Conservation (phyloP, 2,888 invertebrate genomes). For the Tipula confusa region DNA sequence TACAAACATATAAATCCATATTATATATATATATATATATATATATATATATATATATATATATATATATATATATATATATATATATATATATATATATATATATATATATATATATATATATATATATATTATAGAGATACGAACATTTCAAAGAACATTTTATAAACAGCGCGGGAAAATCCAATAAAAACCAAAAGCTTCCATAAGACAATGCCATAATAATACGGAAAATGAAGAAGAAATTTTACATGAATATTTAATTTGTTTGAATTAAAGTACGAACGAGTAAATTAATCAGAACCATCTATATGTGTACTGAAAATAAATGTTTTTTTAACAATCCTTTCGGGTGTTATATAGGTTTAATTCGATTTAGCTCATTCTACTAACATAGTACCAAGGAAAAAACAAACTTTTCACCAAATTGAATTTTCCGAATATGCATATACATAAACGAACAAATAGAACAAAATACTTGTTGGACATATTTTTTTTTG, state of each 20-base stretch:
- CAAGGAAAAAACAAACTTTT: not conserved
- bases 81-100: too few species aligned
- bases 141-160: not conserved
- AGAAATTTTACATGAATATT: not conserved
- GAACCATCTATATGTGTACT: not conserved
- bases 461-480: not conserved
- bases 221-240: not conserved
- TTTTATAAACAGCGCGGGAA: not conserved
- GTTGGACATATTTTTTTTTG: not conserved
- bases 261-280: not conserved
- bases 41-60: too few species aligned
- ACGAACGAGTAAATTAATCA: not conserved
- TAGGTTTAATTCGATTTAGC: not conserved
- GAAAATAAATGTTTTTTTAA: not conserved
- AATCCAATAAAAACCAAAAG: not conserved
- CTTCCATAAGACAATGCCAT: not conserved
- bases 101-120: too few species aligned
- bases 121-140: too few species aligned
- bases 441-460: not conserved
- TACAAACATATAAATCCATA: too few species aligned
- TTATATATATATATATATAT: too few species aligned
- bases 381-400: not conserved
- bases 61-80: too few species aligned
- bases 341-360: not conserved
- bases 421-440: not conserved